Conservation (phyloP, 2,888 invertebrate genomes). For the Synergus gifuensis region DNA sequence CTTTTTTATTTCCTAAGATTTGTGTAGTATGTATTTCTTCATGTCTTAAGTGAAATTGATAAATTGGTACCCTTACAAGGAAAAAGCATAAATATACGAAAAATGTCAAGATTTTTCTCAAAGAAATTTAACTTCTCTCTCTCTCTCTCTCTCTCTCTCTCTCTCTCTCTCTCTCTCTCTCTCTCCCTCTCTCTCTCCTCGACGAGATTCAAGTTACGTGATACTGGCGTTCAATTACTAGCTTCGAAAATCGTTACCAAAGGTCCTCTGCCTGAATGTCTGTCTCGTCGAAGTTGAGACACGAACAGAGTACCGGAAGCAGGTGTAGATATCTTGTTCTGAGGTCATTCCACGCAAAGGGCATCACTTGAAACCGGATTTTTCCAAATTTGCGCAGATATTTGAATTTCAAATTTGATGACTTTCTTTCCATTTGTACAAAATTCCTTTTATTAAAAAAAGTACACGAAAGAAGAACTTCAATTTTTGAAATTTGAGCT, state of each 20-base stretch:
- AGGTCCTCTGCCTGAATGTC: conserved; percentile 26
- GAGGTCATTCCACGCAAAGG: conserved; percentile 3
- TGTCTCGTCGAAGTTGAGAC: conserved; percentile 50
- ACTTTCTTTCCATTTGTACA: background rate
- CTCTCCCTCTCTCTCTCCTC: background rate
- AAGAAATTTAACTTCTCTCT: too few relatives aligned
- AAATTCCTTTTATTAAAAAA: background rate
- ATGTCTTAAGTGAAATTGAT: background rate
- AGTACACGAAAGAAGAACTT: background rate
- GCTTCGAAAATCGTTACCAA: conserved; percentile 58
- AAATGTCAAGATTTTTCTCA: background rate
- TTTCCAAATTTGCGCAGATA: background rate
- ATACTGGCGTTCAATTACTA: conserved; percentile 55
- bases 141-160: background rate
- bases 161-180: background rate
- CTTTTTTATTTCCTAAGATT: background rate
- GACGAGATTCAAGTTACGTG: conserved; percentile 42
- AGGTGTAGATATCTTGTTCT: background rate
- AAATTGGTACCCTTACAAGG: background rate
- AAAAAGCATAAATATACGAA: background rate
- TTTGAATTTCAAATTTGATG: too few relatives aligned
- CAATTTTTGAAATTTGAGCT: background rate
- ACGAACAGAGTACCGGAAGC: conserved; percentile 37
- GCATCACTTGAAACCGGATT: background rate
- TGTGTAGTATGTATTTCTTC: background rate